phyloP scores from a whole-genome alignment of 2,888 invertebrate genomes.

The Athrips mouffetella region DNA sequence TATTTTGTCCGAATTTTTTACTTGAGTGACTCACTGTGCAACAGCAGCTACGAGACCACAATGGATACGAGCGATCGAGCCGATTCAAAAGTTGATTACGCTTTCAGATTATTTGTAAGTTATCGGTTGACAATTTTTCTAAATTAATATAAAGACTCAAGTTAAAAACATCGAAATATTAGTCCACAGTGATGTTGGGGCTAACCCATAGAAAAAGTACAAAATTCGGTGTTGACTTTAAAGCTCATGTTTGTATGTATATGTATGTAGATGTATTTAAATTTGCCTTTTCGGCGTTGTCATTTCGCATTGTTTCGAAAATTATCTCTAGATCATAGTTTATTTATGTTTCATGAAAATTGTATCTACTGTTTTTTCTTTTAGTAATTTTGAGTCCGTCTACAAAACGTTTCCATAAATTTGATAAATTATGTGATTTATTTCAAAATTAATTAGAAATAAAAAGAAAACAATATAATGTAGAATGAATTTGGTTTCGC shows the following conservation, averaged over 20 bases:
- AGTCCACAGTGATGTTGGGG: conserved; percentile 74
- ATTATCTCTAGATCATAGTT: conserved; percentile 65
- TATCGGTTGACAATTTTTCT: conserved; percentile 74
- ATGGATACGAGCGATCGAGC: conserved; percentile 67
- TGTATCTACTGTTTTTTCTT: conserved; percentile 60
- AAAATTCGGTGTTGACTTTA: conserved; percentile 76
- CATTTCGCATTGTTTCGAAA: conserved; percentile 59
- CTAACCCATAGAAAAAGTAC: conserved; percentile 73
- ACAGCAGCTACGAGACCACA: conserved; percentile 68
- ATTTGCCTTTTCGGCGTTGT: conserved; percentile 63
- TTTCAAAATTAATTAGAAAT: conserved; percentile 74
- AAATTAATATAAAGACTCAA: conserved; percentile 70
- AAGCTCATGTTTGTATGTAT: conserved; percentile 70
- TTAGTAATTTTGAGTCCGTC: conserved; percentile 73
- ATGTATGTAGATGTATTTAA: conserved; percentile 67
- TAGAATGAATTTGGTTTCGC: conserved; percentile 72
- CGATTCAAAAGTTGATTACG: conserved; percentile 46
- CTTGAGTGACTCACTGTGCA: conserved; percentile 71
- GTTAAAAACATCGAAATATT: conserved; percentile 75
- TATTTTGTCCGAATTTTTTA: conserved; percentile 67
- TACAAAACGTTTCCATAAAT: conserved; percentile 68
- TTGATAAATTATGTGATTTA: conserved; percentile 65
- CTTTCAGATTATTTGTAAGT: conserved; percentile 55
- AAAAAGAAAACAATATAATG: conserved; percentile 59
- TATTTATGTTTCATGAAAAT: conserved; percentile 62